Evolutionary conservation across 2,888 invertebrate species (phyloP).

Genomic region (Nephrotoma appendiculata): DNA sequence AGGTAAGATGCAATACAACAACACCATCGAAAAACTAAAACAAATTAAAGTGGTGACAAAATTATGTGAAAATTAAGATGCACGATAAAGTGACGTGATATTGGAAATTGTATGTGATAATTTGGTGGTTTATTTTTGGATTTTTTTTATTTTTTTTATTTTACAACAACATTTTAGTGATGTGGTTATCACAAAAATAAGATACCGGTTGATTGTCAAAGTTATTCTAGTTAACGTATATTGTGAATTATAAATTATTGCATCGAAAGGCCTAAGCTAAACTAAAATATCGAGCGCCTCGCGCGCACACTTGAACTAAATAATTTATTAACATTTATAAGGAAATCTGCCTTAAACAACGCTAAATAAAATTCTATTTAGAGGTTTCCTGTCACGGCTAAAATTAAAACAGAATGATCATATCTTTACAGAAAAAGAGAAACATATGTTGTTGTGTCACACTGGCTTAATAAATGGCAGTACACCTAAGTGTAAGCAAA

Average conservation of each 20-base stretch:
- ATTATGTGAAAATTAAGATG: not conserved
- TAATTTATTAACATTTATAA: not conserved
- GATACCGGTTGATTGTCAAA: not conserved
- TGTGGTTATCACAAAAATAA: not conserved
- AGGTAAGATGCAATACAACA: constrained; percentile 34
- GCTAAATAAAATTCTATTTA: not conserved
- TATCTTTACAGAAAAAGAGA: not conserved
- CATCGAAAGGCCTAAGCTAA: not conserved
- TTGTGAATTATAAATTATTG: not conserved
- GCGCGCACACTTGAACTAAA: not conserved
- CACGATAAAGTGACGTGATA: not conserved
- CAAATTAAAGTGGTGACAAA: not conserved
- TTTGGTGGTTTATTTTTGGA: not conserved
- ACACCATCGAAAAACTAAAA: not conserved
- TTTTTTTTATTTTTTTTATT: not conserved
- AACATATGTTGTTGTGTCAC: not conserved
- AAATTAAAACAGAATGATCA: not conserved
- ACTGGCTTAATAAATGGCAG: not conserved
- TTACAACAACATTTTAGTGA: not conserved
- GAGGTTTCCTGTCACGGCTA: not conserved
- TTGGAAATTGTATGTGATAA: not conserved
- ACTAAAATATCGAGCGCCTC: not conserved
- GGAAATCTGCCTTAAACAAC: not conserved
- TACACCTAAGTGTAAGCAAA: not conserved
- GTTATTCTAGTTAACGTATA: not conserved